Percentiles rank a stretch among this genome's conserved stretches.
Evolutionary conservation across 2,797 vertebrate species (phyloP).

Genomic region (Pseudotriccus pelzelni): DNA sequence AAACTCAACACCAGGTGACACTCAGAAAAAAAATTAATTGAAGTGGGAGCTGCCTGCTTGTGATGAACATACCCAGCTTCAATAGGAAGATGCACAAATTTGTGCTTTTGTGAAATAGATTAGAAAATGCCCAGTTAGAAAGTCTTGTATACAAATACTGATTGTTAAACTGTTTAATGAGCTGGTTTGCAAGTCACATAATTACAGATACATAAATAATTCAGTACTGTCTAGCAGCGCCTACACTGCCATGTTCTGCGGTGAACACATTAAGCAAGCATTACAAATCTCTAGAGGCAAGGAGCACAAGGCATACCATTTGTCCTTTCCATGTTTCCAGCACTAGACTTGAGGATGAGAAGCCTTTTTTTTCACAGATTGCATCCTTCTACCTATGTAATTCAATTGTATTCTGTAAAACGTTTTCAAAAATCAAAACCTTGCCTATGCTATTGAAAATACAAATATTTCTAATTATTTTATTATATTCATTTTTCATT

Average conservation of each 20-base stretch:
- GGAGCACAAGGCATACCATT: not conserved
- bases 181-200: not conserved
- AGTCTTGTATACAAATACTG: not conserved
- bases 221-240: not conserved
- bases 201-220: not conserved
- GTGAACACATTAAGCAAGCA: not conserved
- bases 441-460: not conserved
- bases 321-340: not conserved
- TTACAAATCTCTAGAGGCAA: not conserved
- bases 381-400: not conserved
- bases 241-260: not conserved
- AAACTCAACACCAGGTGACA: not conserved
- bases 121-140: not conserved
- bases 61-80: not conserved
- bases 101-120: not conserved
- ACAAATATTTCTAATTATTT: not conserved
- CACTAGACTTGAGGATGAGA: not conserved
- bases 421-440: not conserved
- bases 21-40: not conserved
- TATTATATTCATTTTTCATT: not conserved
- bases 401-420: not conserved
- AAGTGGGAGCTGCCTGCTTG: not conserved
- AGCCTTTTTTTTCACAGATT: not conserved
- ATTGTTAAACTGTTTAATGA: not conserved
- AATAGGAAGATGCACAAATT: not conserved